Conservation (phyloP, 1,140 invertebrate species). For the Diprion similis region DNA sequence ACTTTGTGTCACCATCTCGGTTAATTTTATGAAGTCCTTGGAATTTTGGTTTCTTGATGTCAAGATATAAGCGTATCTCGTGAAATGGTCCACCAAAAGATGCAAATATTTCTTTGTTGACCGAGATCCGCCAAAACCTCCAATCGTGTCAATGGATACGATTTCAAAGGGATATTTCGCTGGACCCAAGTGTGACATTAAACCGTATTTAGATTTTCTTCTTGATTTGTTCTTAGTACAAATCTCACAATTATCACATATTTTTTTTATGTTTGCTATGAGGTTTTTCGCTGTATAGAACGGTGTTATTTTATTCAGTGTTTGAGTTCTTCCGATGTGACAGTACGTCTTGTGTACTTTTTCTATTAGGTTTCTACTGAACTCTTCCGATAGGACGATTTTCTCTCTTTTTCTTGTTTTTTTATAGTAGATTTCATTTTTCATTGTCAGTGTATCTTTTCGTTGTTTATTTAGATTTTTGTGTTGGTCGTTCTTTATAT, state of each 20-base stretch:
- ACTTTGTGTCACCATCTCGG: constrained; percentile 16
- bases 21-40: constrained; percentile 5
- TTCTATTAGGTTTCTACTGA: constrained; percentile 3
- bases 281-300: constrained; percentile 29
- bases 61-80: constrained; percentile 26
- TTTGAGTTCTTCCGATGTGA: constrained; percentile 28
- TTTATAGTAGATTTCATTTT: too few species aligned
- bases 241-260: constrained; percentile 25
- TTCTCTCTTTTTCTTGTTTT: too few species aligned
- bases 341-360: constrained; percentile 20
- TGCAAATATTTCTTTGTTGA: constrained; percentile 27
- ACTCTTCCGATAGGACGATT: too few species aligned
- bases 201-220: neutral
- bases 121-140: constrained; percentile 12
- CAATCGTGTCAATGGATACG: constrained; percentile 25
- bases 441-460: too few species aligned
- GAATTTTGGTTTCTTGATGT: constrained; percentile 15
- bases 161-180: constrained; percentile 23
- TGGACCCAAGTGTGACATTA: constrained; percentile 13
- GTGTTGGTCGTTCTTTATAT: too few species aligned
- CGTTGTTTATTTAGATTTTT: too few species aligned
- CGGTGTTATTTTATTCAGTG: constrained; percentile 22
- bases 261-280: constrained; percentile 17
- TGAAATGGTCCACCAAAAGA: constrained; percentile 27
- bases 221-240: constrained; percentile 17